Conservation (phyloP, 2,888 invertebrate genomes). For the Ennomos erosarius region DNA sequence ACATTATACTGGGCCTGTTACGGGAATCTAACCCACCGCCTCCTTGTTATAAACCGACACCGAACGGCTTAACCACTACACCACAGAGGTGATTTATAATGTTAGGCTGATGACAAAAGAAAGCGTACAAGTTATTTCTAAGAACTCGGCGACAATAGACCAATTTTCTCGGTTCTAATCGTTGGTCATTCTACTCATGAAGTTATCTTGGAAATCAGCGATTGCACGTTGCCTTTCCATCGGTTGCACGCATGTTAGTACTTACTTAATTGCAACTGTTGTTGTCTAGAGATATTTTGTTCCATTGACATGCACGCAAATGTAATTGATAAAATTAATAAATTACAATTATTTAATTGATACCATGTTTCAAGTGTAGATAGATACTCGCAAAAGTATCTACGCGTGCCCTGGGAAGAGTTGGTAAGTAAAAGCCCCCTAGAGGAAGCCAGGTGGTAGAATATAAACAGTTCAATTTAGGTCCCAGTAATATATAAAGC, state of each 20-base stretch:
- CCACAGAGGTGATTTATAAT: too few species aligned
- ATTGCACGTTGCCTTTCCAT: constrained; percentile 28
- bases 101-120: constrained; percentile 17
- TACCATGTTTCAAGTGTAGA: too few species aligned
- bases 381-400: too few species aligned
- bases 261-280: constrained; percentile 19
- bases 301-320: constrained; percentile 35
- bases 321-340: too few species aligned
- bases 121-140: constrained; percentile 22
- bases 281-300: constrained; percentile 29
- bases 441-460: constrained; percentile 35
- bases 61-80: too few species aligned
- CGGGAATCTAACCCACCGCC: too few species aligned
- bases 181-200: constrained; percentile 24
- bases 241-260: constrained; percentile 33
- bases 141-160: constrained; percentile 33
- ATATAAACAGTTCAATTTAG: constrained; percentile 66
- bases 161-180: constrained; percentile 32
- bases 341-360: too few species aligned
- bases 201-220: constrained; percentile 34
- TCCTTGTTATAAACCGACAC: too few species aligned
- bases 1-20: too few species aligned
- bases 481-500: constrained; percentile 53
- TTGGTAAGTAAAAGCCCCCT: neutral
- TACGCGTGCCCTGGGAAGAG: neutral